phyloP scores from a whole-genome alignment of 2,113 vertebrate species.

The Gymnocephalus cernua region DNA sequence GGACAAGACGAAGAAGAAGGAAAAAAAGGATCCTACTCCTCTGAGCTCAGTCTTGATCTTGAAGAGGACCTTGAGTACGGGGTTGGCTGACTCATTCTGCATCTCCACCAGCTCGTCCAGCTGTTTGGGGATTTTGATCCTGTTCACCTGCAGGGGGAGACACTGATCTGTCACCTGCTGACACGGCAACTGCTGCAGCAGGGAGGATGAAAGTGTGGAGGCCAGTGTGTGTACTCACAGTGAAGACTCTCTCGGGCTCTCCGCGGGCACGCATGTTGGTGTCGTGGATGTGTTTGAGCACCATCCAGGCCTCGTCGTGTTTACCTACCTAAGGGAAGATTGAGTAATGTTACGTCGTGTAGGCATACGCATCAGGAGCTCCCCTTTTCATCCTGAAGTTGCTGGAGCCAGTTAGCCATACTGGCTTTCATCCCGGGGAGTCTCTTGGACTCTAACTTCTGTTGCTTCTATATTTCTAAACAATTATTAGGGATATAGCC shows the following conservation, averaged over 20 bases:
- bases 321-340: constrained; percentile 88
- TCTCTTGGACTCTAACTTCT: too few relatives aligned
- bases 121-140: constrained; percentile 96
- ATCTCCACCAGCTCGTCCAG: constrained; percentile 98
- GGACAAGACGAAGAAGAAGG: not conserved
- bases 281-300: constrained; percentile 98
- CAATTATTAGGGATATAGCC: too few relatives aligned
- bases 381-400: not conserved
- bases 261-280: constrained; percentile 98
- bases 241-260: constrained; percentile 98
- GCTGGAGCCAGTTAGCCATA: not conserved
- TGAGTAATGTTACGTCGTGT: not conserved
- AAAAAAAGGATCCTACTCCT: constrained; percentile 80
- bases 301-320: constrained; percentile 99
- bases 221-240: constrained; percentile 85
- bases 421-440: not conserved
- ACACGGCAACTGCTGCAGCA: constrained; percentile 11
- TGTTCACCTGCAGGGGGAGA: constrained; percentile 90
- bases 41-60: constrained; percentile 91
- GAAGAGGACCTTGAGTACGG: constrained; percentile 88
- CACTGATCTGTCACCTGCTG: constrained; percentile 44
- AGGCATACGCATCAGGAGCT: not conserved
- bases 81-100: constrained; percentile 90
- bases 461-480: not conserved
- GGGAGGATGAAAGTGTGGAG: not conserved